Base-by-base conservation (phyloP, 2,113 vertebrate genomes). In the Bujurquina vittata region DNA sequence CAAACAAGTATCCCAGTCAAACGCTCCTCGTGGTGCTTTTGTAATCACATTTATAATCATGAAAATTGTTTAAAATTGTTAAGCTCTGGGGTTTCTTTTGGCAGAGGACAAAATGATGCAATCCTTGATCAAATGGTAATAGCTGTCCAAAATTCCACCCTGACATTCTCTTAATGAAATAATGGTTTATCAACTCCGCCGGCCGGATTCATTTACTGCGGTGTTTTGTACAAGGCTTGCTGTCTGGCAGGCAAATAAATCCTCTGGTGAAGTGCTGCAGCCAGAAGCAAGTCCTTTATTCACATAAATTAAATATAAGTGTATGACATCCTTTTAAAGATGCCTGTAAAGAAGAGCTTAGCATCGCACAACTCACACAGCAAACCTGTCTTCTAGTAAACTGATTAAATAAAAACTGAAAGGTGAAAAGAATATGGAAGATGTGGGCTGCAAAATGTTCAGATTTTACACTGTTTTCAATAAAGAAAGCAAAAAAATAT, bases 201-300 rank as follows among this genome's bases (percentile, higher is more conserved):
- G 35, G 67, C 57, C 33, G 3, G 78, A 79, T 79, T 79, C 12
- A 72, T 81, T 84, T 61, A 75, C 72, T 78, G 65, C 79, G 40
- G 55, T 26, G 11, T 60, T 82, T 88, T 90, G 43, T 82, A 57
- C 65, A 59, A 22, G 37, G 35, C 76, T 72, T 31, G 40, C 40
- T 65, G 80, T 81, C 75, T 88, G 84, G 31, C 83, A 75, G 73
- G 79, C 60, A 73, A 77, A 89, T 79, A 82, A 76, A 89, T 88
- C 83, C 61, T 35, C 60, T 9, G 31, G n/a, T 74, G 57, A 84
- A 81, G 83, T 54, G 49, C 79, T 72, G 69, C 17, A 59, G 77
- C 84, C 77, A 83, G 46, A 77, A 89, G 73, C 75, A 61, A 65
- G 56, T 77, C 60, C 59, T 84, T 78, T 62, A 72, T 77, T 77